phyloP scores from a whole-genome alignment of 2,797 vertebrate species.

The Alfaro cultratus region DNA sequence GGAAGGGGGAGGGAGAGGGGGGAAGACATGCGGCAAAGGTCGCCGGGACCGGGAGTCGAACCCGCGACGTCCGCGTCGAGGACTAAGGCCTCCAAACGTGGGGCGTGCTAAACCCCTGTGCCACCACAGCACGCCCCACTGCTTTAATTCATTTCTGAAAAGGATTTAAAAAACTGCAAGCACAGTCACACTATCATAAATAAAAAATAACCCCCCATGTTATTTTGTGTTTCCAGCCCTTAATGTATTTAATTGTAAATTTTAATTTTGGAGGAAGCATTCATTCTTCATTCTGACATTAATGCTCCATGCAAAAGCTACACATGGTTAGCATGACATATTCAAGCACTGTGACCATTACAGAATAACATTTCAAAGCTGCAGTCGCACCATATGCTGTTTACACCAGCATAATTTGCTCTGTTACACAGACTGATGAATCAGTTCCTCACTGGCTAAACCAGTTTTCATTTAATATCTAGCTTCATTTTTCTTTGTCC shows the following conservation, averaged over 20 bases:
- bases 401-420: neutral
- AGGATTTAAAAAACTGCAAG: neutral
- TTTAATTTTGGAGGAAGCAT: neutral
- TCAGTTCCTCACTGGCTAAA: neutral
- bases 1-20: too few relatives aligned
- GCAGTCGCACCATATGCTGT: neutral
- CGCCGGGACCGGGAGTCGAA: too few relatives aligned
- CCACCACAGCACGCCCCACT: too few relatives aligned
- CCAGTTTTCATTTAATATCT: neutral
- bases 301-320: neutral
- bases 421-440: neutral
- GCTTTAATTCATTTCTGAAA: slow-evolving; percentile 23
- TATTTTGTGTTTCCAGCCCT: neutral
- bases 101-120: too few relatives aligned
- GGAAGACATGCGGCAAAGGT: too few relatives aligned
- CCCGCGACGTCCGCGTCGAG: too few relatives aligned
- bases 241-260: neutral
- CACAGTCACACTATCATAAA: neutral
- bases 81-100: too few relatives aligned
- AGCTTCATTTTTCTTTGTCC: neutral
- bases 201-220: neutral
- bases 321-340: neutral
- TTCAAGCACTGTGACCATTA: neutral
- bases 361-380: slow-evolving; percentile 1
- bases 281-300: neutral